Conservation (phyloP, 2,797 vertebrate species). For the Meriones psammophilus region DNA sequence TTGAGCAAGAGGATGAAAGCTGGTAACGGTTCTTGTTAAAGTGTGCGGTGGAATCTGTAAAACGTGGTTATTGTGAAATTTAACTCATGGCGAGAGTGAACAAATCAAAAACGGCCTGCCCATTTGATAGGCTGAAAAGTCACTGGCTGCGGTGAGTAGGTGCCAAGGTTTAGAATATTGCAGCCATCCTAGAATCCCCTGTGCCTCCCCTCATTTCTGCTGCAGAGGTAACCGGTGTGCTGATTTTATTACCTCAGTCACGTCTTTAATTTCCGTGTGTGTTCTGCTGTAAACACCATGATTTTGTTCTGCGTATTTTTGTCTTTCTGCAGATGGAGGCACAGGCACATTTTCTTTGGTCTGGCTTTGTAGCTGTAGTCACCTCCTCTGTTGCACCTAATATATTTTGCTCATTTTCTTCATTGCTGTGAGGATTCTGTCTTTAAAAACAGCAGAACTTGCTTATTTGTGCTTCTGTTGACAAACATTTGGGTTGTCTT, state of each 20-base stretch:
- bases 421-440: not conserved
- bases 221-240: not conserved
- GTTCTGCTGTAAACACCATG: not conserved
- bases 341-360: not conserved
- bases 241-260: not conserved
- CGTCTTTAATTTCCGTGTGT: not conserved
- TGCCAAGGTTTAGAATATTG: not conserved
- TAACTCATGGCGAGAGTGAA: not conserved
- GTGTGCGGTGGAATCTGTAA: not conserved
- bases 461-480: not conserved
- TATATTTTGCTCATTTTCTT: slow-evolving; percentile 25
- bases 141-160: not conserved
- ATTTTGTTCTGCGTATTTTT: not conserved
- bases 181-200: not conserved
- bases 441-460: not conserved
- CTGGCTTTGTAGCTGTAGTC: not conserved
- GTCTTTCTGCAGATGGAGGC: not conserved
- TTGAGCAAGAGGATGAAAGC: not conserved
- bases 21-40: not conserved
- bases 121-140: slow-evolving; percentile 9
- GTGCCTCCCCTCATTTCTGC: not conserved
- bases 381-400: not conserved
- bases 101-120: not conserved
- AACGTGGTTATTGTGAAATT: not conserved
- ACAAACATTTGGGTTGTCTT: not conserved